A percentile compares a stretch with the other conserved stretches of the same genome.
Conservation (phyloP, 2,113 vertebrate species). For the Rhizomys pruinosus region DNA sequence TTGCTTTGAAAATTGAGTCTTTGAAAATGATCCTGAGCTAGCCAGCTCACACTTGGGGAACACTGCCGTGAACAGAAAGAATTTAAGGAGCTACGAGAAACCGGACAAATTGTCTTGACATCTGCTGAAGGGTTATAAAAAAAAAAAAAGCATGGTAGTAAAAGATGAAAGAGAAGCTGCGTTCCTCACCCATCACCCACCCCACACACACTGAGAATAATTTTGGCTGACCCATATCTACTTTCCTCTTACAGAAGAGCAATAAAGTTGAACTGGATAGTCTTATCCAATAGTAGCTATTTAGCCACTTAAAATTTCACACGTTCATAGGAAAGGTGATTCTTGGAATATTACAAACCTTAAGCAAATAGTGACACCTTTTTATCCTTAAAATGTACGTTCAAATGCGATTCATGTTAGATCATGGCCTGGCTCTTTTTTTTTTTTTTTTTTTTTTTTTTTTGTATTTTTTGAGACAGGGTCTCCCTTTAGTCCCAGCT, state of each 20-base stretch:
- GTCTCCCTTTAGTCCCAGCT: too few relatives aligned
- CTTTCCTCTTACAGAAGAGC: constrained; percentile 55
- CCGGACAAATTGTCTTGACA: constrained; percentile 47
- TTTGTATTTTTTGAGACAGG: too few relatives aligned
- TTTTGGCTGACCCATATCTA: background rate
- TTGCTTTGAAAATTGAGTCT: constrained; percentile 78
- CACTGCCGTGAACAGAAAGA: constrained; percentile 62
- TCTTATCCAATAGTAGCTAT: background rate
- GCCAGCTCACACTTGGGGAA: constrained; percentile 65
- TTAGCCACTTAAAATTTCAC: constrained; percentile 16
- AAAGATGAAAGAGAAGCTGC: constrained; percentile 64
- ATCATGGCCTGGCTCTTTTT: too few relatives aligned
- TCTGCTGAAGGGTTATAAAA: constrained; percentile 68
- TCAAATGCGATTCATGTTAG: background rate
- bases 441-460: too few relatives aligned
- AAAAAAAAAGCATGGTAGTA: constrained; percentile 39
- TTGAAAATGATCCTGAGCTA: constrained; percentile 72
- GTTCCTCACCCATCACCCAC: background rate
- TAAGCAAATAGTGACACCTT: constrained; percentile 22
- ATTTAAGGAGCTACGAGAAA: constrained; percentile 49
- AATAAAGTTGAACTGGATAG: background rate
- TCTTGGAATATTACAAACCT: constrained; percentile 12
- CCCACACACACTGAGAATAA: constrained; percentile 6
- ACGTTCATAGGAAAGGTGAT: background rate
- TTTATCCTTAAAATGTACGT: background rate